These are phyloP conservation scores for Saccopteryx leptura DNA, from an alignment of 2,113 vertebrate species.

Conservation along the genomic window DNA sequence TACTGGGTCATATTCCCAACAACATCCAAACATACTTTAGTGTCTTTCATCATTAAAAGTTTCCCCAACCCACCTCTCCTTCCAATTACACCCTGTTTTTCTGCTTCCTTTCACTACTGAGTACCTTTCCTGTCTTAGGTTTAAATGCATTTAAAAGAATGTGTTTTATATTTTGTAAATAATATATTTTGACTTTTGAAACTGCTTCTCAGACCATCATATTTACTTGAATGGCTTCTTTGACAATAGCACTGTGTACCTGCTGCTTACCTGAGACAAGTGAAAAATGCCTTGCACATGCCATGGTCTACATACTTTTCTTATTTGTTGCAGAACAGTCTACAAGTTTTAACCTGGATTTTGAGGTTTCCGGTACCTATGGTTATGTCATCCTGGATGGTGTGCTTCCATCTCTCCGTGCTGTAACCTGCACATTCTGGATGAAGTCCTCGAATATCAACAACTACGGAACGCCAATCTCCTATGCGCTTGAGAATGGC, in stretches of 20 bases:
- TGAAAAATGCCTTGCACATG: not conserved
- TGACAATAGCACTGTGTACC: not conserved
- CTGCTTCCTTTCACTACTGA: not conserved
- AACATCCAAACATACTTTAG: not conserved
- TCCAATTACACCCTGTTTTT: not conserved
- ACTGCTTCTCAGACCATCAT: not conserved
- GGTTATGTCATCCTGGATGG: slow-evolving; percentile 96
- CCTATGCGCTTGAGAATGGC: slow-evolving; percentile 95
- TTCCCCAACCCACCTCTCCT: not conserved
- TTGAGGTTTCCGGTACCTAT: slow-evolving; percentile 98
- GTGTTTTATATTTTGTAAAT: not conserved
- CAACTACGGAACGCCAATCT: slow-evolving; percentile 98
- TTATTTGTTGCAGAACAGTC: slow-evolving; percentile 93
- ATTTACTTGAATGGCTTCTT: not conserved
- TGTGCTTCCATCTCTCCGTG: slow-evolving; percentile 92
- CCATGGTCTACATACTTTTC: slow-evolving; percentile 73
- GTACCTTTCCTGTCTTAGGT: not conserved
- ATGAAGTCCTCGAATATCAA: slow-evolving; percentile 96
- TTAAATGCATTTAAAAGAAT: not conserved
- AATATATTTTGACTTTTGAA: not conserved
- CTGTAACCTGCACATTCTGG: slow-evolving; percentile 97
- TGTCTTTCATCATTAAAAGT: not conserved
- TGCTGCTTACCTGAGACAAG: not conserved
- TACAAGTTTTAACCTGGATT: slow-evolving; percentile 96
- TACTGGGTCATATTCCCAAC: not conserved